Base-by-base conservation (phyloP, 2,888 invertebrate genomes). In the Nemurella pictetii region DNA sequence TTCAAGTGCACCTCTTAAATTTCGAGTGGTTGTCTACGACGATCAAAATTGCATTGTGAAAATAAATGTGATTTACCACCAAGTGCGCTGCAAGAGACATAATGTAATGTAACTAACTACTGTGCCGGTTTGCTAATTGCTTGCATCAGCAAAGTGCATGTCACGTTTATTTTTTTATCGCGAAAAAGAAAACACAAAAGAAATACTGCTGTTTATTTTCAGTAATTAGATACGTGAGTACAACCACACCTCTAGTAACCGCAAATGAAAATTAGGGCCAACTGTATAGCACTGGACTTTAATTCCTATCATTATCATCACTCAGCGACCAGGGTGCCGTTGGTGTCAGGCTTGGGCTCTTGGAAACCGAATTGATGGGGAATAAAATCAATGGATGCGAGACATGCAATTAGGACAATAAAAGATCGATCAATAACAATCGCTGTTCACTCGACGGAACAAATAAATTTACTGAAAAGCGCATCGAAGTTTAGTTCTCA, bases 151-250 rank as follows among this genome's bases (percentile, higher is more conserved):
- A 55, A 55, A 55, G 55, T 55, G 55, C 55, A 55, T 55, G 55
- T 55, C 55, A 55, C 55, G 55, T 55, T 7, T 55, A 2, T 55
- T 55, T 55, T 55, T 55, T 55, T 55, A 2, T 55, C 20, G 55
- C 20, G 55, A 20, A 55, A 55, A 20, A 30, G 72, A 82, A 35
- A 82, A 82, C 20, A 82, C 27, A 82, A 82, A 28, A 82, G 72
- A 72, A 30, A 29, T 20, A 81, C n/a, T 81, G 28, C 78, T 78
- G 26, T 81, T 35, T 36, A 30, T 27, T 81, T 81, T 27, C 26
- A 30, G 30, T 29, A 81, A 81, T 81, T 29, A 29, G 81, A 20
- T 55, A 7, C 55, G 55, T 55, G 55, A 55, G 55, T 55, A 20
- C 15, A 55, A 12, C 55, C 55, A 20, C 55, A 55, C 55, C 55